Evolutionary conservation across 2,797 vertebrate genomes (phyloP).

Genomic region (Oreochromis grahami): DNA sequence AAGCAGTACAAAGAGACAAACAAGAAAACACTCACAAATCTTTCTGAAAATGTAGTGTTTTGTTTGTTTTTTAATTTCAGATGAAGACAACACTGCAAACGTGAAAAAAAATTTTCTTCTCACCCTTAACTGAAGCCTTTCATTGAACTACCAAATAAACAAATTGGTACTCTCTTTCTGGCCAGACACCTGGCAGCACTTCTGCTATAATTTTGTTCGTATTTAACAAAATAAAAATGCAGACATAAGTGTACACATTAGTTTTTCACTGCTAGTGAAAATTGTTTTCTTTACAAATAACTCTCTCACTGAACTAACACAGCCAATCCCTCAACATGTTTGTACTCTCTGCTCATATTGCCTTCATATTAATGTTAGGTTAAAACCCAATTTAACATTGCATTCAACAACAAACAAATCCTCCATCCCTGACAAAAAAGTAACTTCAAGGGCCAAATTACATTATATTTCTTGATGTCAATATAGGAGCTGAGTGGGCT

Average conservation of each 20-base stretch:
- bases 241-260: no score
- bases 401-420: background rate
- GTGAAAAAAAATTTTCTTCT: background rate
- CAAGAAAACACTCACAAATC: background rate
- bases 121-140: background rate
- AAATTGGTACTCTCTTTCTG: no score
- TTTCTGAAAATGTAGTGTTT: background rate
- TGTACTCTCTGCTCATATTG: background rate
- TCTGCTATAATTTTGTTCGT: no score
- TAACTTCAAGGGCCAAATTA: background rate
- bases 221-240: no score
- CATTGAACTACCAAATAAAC: no score
- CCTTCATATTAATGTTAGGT: background rate
- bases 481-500: background rate
- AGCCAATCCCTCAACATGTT: background rate
- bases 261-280: no score
- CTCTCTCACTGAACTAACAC: background rate
- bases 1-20: background rate
- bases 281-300: background rate
- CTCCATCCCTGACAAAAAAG: background rate
- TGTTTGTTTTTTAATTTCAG: background rate
- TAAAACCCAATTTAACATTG: background rate
- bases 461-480: background rate
- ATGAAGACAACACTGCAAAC: background rate
- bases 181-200: no score